Evolutionary conservation across 2,888 invertebrate genomes (phyloP), one percentile per base, ranked within the genome.

Genomic region (Meteorus cinctellus): DNA sequence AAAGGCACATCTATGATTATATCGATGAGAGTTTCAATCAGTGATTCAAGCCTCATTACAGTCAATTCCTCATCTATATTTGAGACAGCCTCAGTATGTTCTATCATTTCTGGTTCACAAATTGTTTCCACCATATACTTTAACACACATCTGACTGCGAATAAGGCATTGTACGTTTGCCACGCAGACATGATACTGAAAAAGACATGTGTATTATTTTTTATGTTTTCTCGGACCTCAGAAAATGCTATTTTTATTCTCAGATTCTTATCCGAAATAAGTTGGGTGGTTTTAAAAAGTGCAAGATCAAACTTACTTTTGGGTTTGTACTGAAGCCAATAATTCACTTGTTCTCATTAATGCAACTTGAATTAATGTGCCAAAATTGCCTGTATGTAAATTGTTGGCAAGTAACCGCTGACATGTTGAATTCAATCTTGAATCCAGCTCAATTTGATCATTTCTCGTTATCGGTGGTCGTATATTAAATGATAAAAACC

Each of bases 141-240:
- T 77, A 94, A 90, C 79, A 95, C 93, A 80, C 93, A 95, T 84
- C 98, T 93, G 76, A 98, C 94, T 34, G 98, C 95, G 86, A 98
- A 97, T 67, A 99, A 90, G 0, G 97, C 96, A 90, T 99, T 99
- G 90, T 96, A 97, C 0, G 97, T 95, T 90, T 98, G 98, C 97
- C 98, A 98, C 71, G 96, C 95, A 83, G 97, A 94, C 84, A 94
- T 91, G 82, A 93, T 93, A 84, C 95, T 95, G 87, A 70, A 65
- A 76, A 29, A 67, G 67, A 77, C 5, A 34, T 34, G 34, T 6
- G 8, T 34, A 34, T 34, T 4, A 34, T 34, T 24, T 1, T 24
- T 24, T 1, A 24, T 24, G 24, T 24, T 24, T 24, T 24, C 24
- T 24, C 1, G 24, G 24, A 24, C 24, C 24, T 24, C 24, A 24